Base-by-base conservation (phyloP, 2,113 vertebrate species). In the Eolophus roseicapilla region DNA sequence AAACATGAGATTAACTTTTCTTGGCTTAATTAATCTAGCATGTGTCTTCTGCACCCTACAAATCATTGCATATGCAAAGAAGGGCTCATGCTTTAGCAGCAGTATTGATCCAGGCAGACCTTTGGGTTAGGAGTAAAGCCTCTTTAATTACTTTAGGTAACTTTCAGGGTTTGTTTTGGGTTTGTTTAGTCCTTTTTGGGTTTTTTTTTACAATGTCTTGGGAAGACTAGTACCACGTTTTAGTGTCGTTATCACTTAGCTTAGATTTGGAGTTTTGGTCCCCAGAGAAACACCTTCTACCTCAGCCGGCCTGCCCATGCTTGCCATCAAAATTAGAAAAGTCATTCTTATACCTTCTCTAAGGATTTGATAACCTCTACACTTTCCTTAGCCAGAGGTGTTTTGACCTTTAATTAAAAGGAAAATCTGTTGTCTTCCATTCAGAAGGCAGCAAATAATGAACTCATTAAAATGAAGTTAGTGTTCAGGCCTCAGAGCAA, bases 381-480 rank as follows among this genome's bases (percentile, higher is more conserved):
- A 64, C 92, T 98, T 97, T 88, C 82, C 93, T 94, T 96, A 93
- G 95, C 97, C 96, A 95, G 97, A 97, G 98, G 98, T 98, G 95
- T 95, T 98, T 96, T 98, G 98, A 98, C 98, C 98, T 98, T 98
- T 98, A 98, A 98, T 98, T 98, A 98, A 98, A 98, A 97, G 97
- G 96, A 98, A 98, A 98, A 98, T 98, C 97, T 98, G 98, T 98
- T 98, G 98, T 98, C 98, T 98, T 98, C 98, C 98, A 98, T 98
- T 98, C 98, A 98, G 98, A 98, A 98, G 98, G 98, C 98, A 98
- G 98, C 98, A 98, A 99, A 99, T 99, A 99, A 99, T 99, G 99
- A 99, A 99, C 98, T 99, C 98, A 99, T 99, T 99, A 99, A 99
- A 98, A 98, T 98, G 97, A 98, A 98, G 98, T 98, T 98, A 98